These are phyloP conservation scores for Ferrisia virgata DNA, from an alignment of 2,888 invertebrate genomes.

Conservation along the genomic window DNA sequence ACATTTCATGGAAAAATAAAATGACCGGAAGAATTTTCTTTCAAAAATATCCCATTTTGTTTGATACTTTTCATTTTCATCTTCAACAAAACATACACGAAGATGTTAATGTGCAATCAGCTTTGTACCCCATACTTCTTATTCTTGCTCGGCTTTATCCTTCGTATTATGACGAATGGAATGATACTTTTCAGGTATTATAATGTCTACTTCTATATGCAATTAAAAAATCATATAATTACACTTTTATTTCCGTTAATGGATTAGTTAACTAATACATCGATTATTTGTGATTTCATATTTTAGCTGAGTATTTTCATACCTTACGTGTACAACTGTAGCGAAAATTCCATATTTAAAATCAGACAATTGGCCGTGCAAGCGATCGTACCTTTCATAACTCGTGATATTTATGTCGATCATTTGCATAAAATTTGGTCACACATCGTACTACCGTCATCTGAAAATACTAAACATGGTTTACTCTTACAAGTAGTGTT, in stretches of 20 bases:
- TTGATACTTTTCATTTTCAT: conserved; percentile 56
- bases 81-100: background rate
- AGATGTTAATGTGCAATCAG: conserved; percentile 55
- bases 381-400: conserved; percentile 64
- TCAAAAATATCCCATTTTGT: conserved; percentile 64
- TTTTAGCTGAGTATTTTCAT: conserved; percentile 65
- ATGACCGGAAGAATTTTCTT: conserved; percentile 80
- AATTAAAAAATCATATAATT: no score
- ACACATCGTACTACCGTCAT: conserved; percentile 52
- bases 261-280: background rate
- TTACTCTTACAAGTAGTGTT: conserved; percentile 62
- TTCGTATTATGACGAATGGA: background rate
- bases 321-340: conserved; percentile 63
- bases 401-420: conserved; percentile 52
- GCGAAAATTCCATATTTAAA: conserved; percentile 64
- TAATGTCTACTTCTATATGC: no score
- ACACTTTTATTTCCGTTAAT: no score
- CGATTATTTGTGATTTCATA: conserved; percentile 49
- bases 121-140: conserved; percentile 73
- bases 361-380: conserved; percentile 71
- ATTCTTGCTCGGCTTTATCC: conserved; percentile 62
- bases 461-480: conserved; percentile 66
- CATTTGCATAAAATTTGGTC: conserved; percentile 53
- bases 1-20: conserved; percentile 62
- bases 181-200: conserved; percentile 9